Base-by-base conservation (phyloP, 2,113 vertebrate species). In the Lophotis ruficrista region DNA sequence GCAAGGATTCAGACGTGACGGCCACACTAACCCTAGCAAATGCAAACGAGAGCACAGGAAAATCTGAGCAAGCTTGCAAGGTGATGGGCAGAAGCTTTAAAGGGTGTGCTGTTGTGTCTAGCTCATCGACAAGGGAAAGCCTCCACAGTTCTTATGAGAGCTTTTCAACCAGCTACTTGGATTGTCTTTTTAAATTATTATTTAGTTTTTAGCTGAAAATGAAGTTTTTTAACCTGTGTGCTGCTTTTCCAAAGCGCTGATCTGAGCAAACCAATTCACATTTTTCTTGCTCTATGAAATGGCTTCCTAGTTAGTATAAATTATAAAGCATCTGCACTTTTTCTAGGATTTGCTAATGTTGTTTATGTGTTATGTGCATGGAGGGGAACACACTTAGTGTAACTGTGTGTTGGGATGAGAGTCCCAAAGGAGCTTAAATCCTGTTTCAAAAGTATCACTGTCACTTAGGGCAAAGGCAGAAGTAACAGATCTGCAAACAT, bases 311-410 rank as follows among this genome's bases (percentile, higher is more conserved):
- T 35, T 43, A 23, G 23, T 58, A 30, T 50, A 64, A 64, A 58
- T 62, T 33, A 65, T 16, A 37, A 81, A 78, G 21, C 25, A 56
- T 51, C 38, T 71, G 35, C 35, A 4, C 18, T 58, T 22, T 5
- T 10, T 87, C 83, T 48, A 68, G 57, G 43, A 33, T 66, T 84
- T 85, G 15, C 51, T 82, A 2, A 33, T 24, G 47, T 61, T 86
- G 33, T 64, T 86, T 50, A 7, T 0, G 0, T 45, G 28, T 19
- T 65, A 10, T 1, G 16, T 64, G 66, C 9, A 8, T 12, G 12
- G 25, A 3, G 11, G 30, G 23, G 24, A 6, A 27, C 38, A 57
- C 24, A 37, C 11, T 80, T 51, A 61, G 53, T 22, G 6, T 31
- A 77, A 57, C 33, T 56, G 22, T 48, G 47, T 48, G 4, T 27